These are phyloP conservation scores for Rhineura floridana DNA, from an alignment of 2,113 vertebrate species.

Conservation along the genomic window DNA sequence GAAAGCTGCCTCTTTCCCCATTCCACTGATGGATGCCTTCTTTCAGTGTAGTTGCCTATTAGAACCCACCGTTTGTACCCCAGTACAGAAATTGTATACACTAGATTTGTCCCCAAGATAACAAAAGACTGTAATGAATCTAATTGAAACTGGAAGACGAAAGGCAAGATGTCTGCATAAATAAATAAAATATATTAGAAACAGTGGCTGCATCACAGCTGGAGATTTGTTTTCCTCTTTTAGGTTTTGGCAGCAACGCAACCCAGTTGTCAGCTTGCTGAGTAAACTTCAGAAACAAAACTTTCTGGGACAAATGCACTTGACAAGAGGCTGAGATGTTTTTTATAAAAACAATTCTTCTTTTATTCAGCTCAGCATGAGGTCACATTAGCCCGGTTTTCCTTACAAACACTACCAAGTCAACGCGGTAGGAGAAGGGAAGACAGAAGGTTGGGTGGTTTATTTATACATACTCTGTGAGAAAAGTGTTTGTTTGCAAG, in stretches of 20 bases:
- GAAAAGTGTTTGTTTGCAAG: not conserved
- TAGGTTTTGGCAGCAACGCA: not conserved
- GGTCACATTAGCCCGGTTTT: not conserved
- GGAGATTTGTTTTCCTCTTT: not conserved
- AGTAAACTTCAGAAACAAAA: constrained; percentile 15
- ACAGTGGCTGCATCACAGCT: not conserved
- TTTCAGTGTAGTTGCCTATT: not conserved
- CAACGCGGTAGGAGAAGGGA: not conserved
- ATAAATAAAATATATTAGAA: constrained; percentile 8
- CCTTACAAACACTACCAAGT: not conserved
- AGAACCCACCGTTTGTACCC: not conserved
- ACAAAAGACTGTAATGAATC: not conserved
- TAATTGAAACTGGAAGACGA: not conserved
- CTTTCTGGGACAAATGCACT: constrained; percentile 16
- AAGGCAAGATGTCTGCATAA: not conserved
- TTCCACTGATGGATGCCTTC: no score
- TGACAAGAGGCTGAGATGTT: not conserved
- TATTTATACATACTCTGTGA: not conserved
- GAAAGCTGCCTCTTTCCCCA: not conserved
- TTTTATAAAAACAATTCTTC: not conserved
- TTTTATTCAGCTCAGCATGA: not conserved
- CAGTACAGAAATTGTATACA: not conserved
- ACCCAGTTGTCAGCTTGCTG: not conserved
- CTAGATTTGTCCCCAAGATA: not conserved
- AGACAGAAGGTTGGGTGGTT: not conserved